Conservation (phyloP, 2,113 vertebrate genomes). For the Prinia subflava region DNA sequence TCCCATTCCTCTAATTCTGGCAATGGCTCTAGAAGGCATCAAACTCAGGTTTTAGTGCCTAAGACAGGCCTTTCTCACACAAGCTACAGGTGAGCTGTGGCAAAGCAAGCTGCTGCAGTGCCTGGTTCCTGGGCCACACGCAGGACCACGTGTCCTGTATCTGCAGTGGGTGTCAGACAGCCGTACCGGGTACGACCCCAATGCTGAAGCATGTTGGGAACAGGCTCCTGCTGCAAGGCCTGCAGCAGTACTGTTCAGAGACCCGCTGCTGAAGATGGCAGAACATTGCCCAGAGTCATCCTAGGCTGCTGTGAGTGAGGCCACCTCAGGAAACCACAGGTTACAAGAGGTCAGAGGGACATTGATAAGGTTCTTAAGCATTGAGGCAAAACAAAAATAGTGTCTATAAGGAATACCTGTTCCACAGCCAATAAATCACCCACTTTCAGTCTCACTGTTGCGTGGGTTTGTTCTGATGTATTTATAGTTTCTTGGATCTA, state of each 20-base stretch:
- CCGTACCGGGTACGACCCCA: not conserved
- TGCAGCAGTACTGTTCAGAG: not conserved
- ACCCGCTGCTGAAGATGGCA: not conserved
- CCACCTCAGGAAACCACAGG: rapidly evolving
- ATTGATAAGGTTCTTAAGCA: not conserved
- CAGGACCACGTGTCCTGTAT: rapidly evolving
- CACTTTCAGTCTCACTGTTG: not conserved
- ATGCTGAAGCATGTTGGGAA: not conserved
- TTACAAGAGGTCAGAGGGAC: not conserved
- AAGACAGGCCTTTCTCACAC: not conserved
- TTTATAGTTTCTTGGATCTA: not conserved
- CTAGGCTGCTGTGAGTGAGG: not conserved
- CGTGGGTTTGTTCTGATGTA: not conserved
- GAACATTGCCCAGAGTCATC: not conserved
- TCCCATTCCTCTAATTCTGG: not conserved
- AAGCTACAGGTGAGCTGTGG: not conserved
- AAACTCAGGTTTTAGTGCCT: not conserved
- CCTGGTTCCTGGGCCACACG: not conserved
- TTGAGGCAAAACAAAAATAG: not conserved
- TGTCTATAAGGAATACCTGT: not conserved
- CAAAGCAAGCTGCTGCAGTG: not conserved
- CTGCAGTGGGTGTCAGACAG: not conserved
- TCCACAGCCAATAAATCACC: not conserved
- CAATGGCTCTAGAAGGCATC: not conserved
- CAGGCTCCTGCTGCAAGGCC: not conserved